phyloP scores from a whole-genome alignment of 37 sponge, comb jelly and placozoan species.

The Halichondria panicea region DNA sequence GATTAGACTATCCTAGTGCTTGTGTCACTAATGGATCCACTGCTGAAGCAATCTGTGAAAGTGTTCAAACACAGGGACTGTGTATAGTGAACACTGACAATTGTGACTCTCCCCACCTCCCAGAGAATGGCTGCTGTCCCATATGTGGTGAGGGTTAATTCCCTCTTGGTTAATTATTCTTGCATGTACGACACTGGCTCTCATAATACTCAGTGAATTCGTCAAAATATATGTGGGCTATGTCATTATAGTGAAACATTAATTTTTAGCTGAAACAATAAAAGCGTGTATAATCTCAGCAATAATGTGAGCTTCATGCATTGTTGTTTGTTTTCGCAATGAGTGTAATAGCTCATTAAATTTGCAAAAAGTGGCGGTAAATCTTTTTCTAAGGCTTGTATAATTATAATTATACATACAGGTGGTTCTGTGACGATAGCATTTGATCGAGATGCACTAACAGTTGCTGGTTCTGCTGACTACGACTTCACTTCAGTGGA shows the following conservation, averaged over 20 bases:
- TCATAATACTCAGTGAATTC: too few species aligned
- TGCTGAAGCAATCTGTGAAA: slow-evolving; percentile 2
- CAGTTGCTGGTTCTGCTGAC: slow-evolving; percentile 3
- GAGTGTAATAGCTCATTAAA: too few species aligned
- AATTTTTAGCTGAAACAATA: too few species aligned
- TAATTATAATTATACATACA: not conserved
- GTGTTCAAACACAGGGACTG: not conserved
- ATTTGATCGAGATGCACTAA: slow-evolving; percentile 17
- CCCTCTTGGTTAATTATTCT: too few species aligned
- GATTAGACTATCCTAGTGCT: slow-evolving; percentile 37
- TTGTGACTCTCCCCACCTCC: slow-evolving; percentile 14
- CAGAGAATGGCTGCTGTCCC: slow-evolving; percentile 56
- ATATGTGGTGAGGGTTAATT: slow-evolving; percentile 57
- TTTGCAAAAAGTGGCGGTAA: too few species aligned
- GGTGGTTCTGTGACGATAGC: slow-evolving; percentile 25
- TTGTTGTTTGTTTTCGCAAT: too few species aligned
- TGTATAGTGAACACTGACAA: slow-evolving; percentile 6
- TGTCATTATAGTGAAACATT: too few species aligned
- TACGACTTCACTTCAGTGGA: slow-evolving; percentile 7
- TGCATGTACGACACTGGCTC: too few species aligned
- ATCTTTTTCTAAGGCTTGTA: too few species aligned
- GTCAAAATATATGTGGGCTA: too few species aligned
- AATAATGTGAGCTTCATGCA: too few species aligned
- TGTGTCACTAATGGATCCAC: not conserved
- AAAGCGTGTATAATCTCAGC: too few species aligned